A percentile compares a stretch with the other conserved stretches of the same genome.
These are phyloP conservation scores for Enteromius anoplus DNA, from an alignment of 2,797 vertebrate genomes.

Conservation along the genomic window DNA sequence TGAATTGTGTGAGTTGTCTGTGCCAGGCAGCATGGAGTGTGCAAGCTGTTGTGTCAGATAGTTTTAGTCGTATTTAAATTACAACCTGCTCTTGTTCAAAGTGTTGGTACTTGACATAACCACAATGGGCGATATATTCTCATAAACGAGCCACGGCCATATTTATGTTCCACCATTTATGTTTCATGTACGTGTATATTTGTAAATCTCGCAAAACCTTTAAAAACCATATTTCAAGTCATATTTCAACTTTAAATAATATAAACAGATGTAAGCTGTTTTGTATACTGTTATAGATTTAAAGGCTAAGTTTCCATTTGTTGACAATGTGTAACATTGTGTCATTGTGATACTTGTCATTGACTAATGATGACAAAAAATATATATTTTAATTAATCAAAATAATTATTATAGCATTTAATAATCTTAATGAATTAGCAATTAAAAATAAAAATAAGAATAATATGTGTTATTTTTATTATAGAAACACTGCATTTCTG, in stretches of 20 bases:
- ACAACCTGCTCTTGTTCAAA: conserved; percentile 31
- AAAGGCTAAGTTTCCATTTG: too few relatives aligned
- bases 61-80: conserved; percentile 3
- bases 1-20: conserved; percentile 4
- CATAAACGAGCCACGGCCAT: not conserved
- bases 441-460: too few relatives aligned
- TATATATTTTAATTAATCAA: too few relatives aligned
- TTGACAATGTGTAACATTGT: too few relatives aligned
- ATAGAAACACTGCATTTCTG: too few relatives aligned
- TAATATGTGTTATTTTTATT: too few relatives aligned
- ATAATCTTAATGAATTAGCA: too few relatives aligned
- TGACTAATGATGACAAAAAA: too few relatives aligned
- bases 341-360: too few relatives aligned
- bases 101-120: conserved; percentile 18
- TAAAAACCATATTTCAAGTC: not conserved
- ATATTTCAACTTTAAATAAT: not conserved
- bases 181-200: not conserved
- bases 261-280: rapidly evolving
- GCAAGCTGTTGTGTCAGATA: conserved; percentile 10
- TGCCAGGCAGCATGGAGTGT: not conserved
- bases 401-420: too few relatives aligned
- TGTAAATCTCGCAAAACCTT: not conserved
- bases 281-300: not conserved
- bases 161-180: not conserved
- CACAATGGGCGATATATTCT: not conserved